Evolutionary conservation across 2,113 vertebrate genomes (phyloP).

Genomic region (Albula goreensis): DNA sequence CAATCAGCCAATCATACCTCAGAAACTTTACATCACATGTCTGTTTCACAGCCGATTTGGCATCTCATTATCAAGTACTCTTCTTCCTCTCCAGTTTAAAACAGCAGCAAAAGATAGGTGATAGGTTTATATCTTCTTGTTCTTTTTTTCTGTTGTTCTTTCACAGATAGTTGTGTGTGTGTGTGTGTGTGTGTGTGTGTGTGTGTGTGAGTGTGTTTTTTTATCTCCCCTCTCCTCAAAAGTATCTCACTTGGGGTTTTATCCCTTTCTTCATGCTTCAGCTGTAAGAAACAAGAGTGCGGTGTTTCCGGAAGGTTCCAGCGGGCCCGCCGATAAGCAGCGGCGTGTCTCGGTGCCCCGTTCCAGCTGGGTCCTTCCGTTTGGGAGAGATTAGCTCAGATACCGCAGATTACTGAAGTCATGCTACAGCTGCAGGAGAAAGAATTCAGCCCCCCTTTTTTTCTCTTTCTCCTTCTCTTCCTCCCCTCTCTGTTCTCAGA

Average conservation of each 20-base stretch:
- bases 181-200: too few relatives aligned
- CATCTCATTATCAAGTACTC: background rate
- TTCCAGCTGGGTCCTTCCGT: background rate
- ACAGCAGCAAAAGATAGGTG: background rate
- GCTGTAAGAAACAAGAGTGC: background rate
- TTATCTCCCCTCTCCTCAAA: too few relatives aligned
- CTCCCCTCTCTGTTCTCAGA: too few relatives aligned
- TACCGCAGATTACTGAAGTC: background rate
- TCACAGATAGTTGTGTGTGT: background rate
- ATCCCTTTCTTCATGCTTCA: background rate
- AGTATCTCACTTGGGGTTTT: background rate
- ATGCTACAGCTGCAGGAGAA: too few relatives aligned
- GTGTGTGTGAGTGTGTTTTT: background rate
- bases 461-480: too few relatives aligned
- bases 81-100: background rate
- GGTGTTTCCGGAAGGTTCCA: background rate
- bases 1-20: background rate
- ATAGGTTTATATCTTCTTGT: background rate
- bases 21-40: background rate
- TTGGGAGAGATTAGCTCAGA: background rate
- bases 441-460: background rate
- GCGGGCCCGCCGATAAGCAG: background rate
- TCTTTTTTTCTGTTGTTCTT: background rate
- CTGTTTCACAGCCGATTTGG: background rate
- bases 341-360: background rate